Evolutionary conservation across 2,797 vertebrate species (phyloP).

Genomic region (Anableps anableps): DNA sequence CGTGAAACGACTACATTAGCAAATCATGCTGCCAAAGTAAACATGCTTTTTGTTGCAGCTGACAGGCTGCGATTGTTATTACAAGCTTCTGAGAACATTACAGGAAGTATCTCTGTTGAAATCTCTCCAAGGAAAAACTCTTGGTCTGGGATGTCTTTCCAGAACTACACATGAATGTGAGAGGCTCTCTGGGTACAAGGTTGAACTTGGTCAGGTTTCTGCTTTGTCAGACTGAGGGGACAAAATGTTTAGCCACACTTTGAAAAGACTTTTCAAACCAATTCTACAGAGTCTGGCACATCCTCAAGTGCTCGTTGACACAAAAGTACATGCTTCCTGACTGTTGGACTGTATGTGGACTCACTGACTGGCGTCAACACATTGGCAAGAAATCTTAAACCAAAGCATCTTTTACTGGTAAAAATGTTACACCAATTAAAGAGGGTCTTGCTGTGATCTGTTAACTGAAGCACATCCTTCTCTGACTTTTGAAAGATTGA

Average conservation of each 20-base stretch:
- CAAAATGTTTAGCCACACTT: constrained; percentile 4
- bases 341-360: neutral
- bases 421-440: no score
- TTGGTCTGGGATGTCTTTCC: neutral
- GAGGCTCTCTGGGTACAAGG: neutral
- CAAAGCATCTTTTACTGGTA: neutral
- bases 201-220: neutral
- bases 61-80: constrained; percentile 7
- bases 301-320: neutral
- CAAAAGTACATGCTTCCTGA: neutral
- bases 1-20: constrained; percentile 4
- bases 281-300: neutral
- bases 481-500: neutral
- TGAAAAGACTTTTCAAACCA: neutral
- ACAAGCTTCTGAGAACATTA: constrained; percentile 4
- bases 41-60: neutral
- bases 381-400: neutral
- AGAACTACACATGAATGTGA: neutral
- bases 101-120: neutral
- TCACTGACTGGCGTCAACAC: neutral
- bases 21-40: constrained; percentile 9
- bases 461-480: neutral
- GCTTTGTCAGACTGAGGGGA: neutral
- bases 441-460: neutral
- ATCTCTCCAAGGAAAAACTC: neutral